Conservation (phyloP, 1,140 invertebrate genomes). For the Medauroidea extradentata region DNA sequence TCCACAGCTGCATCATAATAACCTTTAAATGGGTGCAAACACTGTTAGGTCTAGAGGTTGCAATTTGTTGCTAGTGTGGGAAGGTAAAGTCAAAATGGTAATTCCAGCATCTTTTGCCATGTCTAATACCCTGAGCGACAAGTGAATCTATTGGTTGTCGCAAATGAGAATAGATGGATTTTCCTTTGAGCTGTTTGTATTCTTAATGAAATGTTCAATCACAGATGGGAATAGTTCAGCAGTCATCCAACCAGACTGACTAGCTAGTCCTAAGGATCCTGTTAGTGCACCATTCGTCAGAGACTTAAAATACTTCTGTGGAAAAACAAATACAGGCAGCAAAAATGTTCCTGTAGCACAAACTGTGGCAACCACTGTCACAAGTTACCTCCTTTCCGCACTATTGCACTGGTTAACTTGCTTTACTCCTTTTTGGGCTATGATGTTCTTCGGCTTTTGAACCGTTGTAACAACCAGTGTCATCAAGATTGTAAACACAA, state of each 20-base stretch:
- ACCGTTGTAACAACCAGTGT: slow-evolving; percentile 38
- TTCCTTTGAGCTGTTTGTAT: slow-evolving; percentile 5
- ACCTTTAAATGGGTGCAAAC: slow-evolving; percentile 39
- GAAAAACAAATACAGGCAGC: slow-evolving; percentile 31
- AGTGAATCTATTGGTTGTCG: slow-evolving; percentile 24
- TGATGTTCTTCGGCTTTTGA: too few species aligned
- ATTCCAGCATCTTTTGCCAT: slow-evolving; percentile 14
- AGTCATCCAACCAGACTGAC: too few species aligned
- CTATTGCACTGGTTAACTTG: slow-evolving; percentile 38
- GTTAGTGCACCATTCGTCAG: slow-evolving; percentile 13
- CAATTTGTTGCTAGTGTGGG: too few species aligned
- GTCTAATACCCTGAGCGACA: slow-evolving; percentile 4
- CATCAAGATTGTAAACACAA: slow-evolving; percentile 41
- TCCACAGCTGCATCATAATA: too few species aligned
- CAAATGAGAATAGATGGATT: slow-evolving; percentile 13
- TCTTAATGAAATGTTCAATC: slow-evolving; percentile 8
- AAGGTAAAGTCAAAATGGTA: neutral
- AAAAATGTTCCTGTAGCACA: slow-evolving; percentile 22
- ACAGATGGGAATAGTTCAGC: slow-evolving; percentile 3
- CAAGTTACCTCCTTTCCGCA: slow-evolving; percentile 39
- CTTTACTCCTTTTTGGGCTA: slow-evolving; percentile 34
- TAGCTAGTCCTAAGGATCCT: too few species aligned
- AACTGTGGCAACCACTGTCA: slow-evolving; percentile 33
- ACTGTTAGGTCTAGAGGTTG: slow-evolving; percentile 14
- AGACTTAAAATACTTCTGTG: slow-evolving; percentile 8